Evolutionary conservation across 2,888 invertebrate species (phyloP).

Genomic region (Drosophila monieri): DNA sequence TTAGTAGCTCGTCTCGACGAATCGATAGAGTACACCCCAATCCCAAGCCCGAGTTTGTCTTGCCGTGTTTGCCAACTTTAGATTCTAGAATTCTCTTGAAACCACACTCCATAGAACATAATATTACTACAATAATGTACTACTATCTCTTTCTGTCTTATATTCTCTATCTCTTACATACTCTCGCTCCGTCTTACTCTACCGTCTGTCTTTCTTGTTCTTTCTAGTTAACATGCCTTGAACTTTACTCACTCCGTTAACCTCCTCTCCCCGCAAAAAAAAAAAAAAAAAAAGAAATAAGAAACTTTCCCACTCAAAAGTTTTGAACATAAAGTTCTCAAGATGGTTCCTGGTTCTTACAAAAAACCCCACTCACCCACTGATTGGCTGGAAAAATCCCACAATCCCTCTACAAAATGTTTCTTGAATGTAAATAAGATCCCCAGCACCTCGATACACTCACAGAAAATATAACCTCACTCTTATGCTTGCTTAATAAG

Average conservation of each 20-base stretch:
- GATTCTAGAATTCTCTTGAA: slow-evolving; percentile 30
- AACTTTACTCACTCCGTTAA: slow-evolving; percentile 37
- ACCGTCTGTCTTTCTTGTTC: slow-evolving; percentile 18
- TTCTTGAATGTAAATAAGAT: slow-evolving; percentile 27
- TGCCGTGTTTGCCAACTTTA: slow-evolving; percentile 25
- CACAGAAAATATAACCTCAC: not conserved
- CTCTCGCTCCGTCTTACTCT: slow-evolving; percentile 6
- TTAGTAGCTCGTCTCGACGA: not conserved
- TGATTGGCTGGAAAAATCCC: slow-evolving; percentile 23
- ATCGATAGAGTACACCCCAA: not conserved
- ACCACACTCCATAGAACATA: slow-evolving; percentile 12
- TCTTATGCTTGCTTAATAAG: slow-evolving; percentile 27
- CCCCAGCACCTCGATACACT: not conserved
- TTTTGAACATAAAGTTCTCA: slow-evolving; percentile 33
- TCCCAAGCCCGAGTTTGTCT: slow-evolving; percentile 6
- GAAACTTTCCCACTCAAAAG: slow-evolving; percentile 39
- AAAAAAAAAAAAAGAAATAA: slow-evolving; percentile 23
- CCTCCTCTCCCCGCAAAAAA: slow-evolving; percentile 23
- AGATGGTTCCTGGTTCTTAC: slow-evolving; percentile 19
- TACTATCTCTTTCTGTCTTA: slow-evolving; percentile 1
- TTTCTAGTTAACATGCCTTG: slow-evolving; percentile 39
- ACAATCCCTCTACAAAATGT: not conserved
- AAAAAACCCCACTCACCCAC: slow-evolving; percentile 1
- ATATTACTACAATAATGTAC: slow-evolving; percentile 13
- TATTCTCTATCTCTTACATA: too few species aligned